Evolutionary conservation across 2,113 vertebrate species (phyloP).

Genomic region (Micromys minutus): DNA sequence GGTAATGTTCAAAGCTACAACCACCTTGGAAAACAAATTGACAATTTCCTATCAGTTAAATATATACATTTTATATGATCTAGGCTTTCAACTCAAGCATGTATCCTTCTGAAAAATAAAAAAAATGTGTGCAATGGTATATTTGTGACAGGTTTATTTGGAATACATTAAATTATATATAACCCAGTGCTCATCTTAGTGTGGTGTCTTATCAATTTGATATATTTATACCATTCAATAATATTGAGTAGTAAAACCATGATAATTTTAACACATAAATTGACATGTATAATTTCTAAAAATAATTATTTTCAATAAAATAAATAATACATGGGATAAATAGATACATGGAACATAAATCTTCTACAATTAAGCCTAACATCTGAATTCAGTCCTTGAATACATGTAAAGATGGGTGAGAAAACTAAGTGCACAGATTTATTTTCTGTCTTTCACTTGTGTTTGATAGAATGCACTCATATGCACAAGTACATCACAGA

Average conservation of each 20-base stretch:
- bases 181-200: neutral
- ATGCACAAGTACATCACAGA: neutral
- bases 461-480: neutral
- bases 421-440: neutral
- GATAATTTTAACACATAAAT: neutral
- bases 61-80: neutral
- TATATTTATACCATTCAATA: neutral
- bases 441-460: neutral
- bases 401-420: neutral
- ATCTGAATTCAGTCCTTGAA: neutral
- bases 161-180: neutral
- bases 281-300: neutral
- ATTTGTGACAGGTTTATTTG: neutral
- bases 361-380: neutral
- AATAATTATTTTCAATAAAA: neutral
- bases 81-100: neutral
- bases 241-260: neutral
- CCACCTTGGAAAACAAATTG: neutral
- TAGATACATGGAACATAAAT: neutral
- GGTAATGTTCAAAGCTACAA: neutral
- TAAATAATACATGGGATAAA: neutral
- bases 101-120: neutral
- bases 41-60: neutral
- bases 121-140: neutral
- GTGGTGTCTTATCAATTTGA: neutral